These are phyloP conservation scores for Drosophila littoralis DNA, from an alignment of 1,140 invertebrate species.

Conservation along the genomic window DNA sequence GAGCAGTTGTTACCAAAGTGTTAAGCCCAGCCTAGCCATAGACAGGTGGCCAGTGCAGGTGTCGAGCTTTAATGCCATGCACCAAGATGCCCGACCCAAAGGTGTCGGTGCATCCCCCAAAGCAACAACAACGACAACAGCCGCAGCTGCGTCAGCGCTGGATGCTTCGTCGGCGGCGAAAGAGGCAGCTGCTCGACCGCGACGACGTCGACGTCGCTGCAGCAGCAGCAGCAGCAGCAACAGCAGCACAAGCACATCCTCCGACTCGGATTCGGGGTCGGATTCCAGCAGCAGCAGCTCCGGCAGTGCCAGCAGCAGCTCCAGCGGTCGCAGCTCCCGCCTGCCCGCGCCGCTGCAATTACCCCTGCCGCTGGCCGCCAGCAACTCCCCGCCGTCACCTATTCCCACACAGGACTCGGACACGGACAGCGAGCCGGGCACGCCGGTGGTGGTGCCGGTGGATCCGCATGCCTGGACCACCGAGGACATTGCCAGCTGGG, in stretches of 20 bases:
- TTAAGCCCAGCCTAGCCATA: slow-evolving; percentile 3
- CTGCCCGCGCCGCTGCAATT: slow-evolving; percentile 15
- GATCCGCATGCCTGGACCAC: slow-evolving; percentile 88
- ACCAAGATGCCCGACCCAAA: slow-evolving; percentile 66
- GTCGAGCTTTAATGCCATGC: slow-evolving; percentile 66
- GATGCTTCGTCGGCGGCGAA: slow-evolving; percentile 42
- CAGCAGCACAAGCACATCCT: slow-evolving; percentile 36
- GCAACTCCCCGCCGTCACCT: not conserved
- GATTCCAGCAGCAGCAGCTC: slow-evolving; percentile 23
- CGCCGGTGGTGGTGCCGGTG: slow-evolving; percentile 78
- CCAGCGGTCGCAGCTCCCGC: not conserved
- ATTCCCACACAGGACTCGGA: not conserved
- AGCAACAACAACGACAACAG: slow-evolving; percentile 13
- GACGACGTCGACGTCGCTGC: slow-evolving; percentile 12
- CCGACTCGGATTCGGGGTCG: slow-evolving; percentile 22
- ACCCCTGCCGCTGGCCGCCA: slow-evolving; percentile 1
- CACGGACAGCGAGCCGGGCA: slow-evolving; percentile 27
- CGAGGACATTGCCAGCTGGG: slow-evolving; percentile 87
- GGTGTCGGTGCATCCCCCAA: slow-evolving; percentile 40
- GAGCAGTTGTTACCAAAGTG: slow-evolving; percentile 21
- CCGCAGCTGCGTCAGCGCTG: slow-evolving; percentile 43
- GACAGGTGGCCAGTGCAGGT: slow-evolving; percentile 17
- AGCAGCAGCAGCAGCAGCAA: slow-evolving; percentile 32
- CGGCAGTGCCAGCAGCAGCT: not conserved
- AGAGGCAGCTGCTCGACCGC: slow-evolving; percentile 21